Base-by-base conservation (phyloP, 2,797 vertebrate species). In the Chelonia mydas region DNA sequence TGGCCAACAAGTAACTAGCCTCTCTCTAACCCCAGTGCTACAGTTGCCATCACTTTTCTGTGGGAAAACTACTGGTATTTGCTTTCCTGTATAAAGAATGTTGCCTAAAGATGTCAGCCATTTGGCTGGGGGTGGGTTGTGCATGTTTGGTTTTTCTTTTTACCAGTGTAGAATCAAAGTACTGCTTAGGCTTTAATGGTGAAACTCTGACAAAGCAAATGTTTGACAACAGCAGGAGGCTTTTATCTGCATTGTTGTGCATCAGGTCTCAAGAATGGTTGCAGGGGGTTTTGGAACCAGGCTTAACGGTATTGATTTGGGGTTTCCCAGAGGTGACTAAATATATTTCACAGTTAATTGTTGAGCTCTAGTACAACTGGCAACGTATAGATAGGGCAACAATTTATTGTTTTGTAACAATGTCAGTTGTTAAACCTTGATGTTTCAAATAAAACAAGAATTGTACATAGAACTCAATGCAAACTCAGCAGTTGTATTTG, bases 401-500 rank as follows among this genome's bases (percentile, higher is more conserved):
- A 95, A 89, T 96, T 98, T 93, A 96, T 94, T 98, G 98, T 98
- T 98, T 98, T 98, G 97, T 98, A 98, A 98, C 95, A 96, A 94
- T 98, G 97, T 98, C 98, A 98, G 98, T 98, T 98, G 98, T 98
- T 98, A 98, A 97, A 98, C 96, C 97, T 97, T 97, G 97, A 97
- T 98, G 97, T 98, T 98, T 98, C 98, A 97, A 97, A 97, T 98
- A 98, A 97, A 98, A 98, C 97, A 97, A 97, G 97, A 98, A 97
- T 96, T 98, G 98, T 98, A 98, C 97, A 98, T 98, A 98, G 97
- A 98, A 98, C 98, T 98, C 98, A 96, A 98, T 98, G 98, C 98
- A 98, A 98, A 98, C 98, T 98, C 98, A 98, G 97, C 98, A 98
- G 98, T 98, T 98, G 98, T 98, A 98, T 98, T 98, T 98, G 98